Evolutionary conservation across 2,113 vertebrate species (phyloP).

Genomic region (Telmatochromis brichardi): DNA sequence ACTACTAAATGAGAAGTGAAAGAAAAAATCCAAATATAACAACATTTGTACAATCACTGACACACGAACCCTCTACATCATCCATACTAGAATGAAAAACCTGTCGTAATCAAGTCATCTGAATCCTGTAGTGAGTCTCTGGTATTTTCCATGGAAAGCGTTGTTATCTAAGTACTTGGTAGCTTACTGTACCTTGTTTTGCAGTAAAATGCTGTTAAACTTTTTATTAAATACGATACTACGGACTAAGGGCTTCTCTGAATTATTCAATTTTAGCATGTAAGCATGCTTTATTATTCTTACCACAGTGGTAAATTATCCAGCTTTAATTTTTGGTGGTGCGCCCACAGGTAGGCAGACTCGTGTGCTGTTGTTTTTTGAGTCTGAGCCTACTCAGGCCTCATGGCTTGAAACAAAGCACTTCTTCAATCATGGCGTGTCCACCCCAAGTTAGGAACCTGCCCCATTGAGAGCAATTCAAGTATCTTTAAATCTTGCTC

Average conservation of each 20-base stretch:
- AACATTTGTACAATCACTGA: background rate
- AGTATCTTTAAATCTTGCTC: background rate
- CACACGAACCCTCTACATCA: background rate
- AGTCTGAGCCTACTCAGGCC: background rate
- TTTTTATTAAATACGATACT: fast-evolving
- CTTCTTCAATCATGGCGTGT: background rate
- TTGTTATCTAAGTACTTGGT: background rate
- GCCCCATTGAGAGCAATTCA: background rate
- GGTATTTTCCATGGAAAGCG: background rate
- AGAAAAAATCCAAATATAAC: background rate
- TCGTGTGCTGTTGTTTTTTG: background rate
- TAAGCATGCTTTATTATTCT: background rate
- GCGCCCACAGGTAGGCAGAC: background rate
- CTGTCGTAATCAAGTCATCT: background rate
- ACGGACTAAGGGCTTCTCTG: background rate
- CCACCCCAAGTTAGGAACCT: background rate
- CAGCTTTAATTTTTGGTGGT: background rate
- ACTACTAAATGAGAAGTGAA: background rate
- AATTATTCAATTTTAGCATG: background rate
- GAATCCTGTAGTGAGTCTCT: background rate
- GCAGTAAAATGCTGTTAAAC: background rate
- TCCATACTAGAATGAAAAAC: background rate
- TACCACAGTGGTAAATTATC: background rate
- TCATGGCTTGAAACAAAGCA: background rate
- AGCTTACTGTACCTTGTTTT: background rate